Conservation (phyloP, 2,888 invertebrate genomes). For the Lithodes maja region DNA sequence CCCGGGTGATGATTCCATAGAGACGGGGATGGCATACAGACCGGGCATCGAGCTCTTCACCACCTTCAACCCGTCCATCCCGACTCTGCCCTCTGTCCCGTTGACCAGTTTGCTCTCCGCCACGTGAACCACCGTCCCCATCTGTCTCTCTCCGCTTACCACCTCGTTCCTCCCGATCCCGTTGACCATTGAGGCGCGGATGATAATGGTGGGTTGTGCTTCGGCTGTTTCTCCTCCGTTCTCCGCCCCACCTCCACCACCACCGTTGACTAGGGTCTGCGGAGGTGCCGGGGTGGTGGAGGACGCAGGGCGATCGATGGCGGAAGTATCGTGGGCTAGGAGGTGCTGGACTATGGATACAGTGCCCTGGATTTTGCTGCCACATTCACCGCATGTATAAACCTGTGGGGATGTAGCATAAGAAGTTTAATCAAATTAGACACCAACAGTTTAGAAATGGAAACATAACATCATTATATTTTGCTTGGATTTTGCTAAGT, state of each 20-base stretch:
- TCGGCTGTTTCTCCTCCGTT: not conserved
- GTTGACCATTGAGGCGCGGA: not conserved
- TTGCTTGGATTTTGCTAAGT: no score
- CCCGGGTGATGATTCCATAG: not conserved
- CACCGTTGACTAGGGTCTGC: conserved; percentile 20
- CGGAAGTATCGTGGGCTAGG: conserved; percentile 58
- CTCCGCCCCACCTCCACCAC: not conserved
- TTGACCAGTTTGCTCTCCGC: conserved; percentile 26
- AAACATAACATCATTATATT: no score
- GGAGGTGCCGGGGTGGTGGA: not conserved
- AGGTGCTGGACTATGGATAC: conserved; percentile 69
- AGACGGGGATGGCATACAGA: not conserved
- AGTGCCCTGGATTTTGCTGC: conserved; percentile 68
- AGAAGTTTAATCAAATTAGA: no score
- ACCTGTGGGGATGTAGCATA: conserved; percentile 41
- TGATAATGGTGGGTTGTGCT: not conserved
- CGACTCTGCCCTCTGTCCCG: not conserved
- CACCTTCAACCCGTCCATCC: not conserved
- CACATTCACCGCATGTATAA: conserved; percentile 69
- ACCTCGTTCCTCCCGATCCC: conserved; percentile 2
- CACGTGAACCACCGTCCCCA: not conserved
- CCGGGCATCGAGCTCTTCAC: not conserved
- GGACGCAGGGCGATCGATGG: not conserved
- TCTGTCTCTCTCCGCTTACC: not conserved
- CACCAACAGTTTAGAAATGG: no score